Conservation (phyloP, 1,140 invertebrate genomes). For the Camponotus pennsylvanicus region DNA sequence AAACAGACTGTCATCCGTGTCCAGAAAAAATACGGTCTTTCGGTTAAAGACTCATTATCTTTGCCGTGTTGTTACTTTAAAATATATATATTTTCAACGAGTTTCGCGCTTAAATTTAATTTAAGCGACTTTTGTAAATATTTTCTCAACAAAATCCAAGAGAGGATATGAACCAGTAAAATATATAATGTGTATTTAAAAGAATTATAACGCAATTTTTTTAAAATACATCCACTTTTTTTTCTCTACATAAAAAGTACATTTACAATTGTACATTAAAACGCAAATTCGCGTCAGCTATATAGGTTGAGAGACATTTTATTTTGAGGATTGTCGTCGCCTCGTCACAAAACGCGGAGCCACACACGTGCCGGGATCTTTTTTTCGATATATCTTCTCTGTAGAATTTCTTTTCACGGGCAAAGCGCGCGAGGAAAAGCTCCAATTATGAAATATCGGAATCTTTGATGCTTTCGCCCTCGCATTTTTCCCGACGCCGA, state of each 20-base stretch:
- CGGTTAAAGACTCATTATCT: conserved; percentile 45
- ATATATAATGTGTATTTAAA: not conserved
- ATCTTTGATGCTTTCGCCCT: conserved; percentile 34
- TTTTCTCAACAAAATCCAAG: not conserved
- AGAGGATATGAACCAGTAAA: not conserved
- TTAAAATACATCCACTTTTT: not conserved
- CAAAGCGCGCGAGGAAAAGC: conserved; percentile 22
- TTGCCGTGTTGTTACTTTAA: not conserved
- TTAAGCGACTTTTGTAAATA: not conserved
- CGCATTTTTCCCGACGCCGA: not conserved
- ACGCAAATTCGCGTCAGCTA: not conserved
- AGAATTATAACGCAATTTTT: not conserved
- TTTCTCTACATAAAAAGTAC: too few relatives aligned
- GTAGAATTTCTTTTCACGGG: conserved; percentile 26
- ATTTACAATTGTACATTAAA: not conserved
- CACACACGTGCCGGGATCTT: not conserved
- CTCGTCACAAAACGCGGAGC: not conserved
- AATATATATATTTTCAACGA: conserved; percentile 27
- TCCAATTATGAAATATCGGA: conserved; percentile 50
- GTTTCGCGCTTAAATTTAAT: not conserved
- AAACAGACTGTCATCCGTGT: conserved; percentile 70
- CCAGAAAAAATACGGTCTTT: conserved; percentile 64
- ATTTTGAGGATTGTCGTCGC: not conserved
- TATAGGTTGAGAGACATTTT: not conserved
- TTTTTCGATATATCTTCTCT: conserved; percentile 37